phyloP scores from a whole-genome alignment of 2,113 vertebrate genomes.

The Bucco capensis region DNA sequence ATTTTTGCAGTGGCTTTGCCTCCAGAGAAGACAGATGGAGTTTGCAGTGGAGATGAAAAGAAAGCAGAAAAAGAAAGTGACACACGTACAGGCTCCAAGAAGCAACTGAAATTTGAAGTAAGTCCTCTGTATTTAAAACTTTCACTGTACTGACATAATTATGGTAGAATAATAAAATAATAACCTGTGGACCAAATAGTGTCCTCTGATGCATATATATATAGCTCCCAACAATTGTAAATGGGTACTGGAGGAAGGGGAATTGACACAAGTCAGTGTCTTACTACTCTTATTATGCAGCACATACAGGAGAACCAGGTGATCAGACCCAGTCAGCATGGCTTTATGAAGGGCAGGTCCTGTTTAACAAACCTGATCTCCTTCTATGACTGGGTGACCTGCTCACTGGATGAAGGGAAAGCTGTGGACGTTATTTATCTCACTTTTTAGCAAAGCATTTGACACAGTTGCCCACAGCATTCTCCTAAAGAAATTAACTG shows the following conservation, averaged over 20 bases:
- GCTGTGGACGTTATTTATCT: too few relatives aligned
- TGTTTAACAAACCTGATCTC: too few relatives aligned
- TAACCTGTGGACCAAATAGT: not conserved
- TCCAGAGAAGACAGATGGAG: constrained; percentile 89
- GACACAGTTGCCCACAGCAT: too few relatives aligned
- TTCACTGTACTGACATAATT: constrained; percentile 4
- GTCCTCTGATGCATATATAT: not conserved
- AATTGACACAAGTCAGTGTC: not conserved
- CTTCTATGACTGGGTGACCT: too few relatives aligned
- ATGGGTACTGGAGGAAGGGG: not conserved
- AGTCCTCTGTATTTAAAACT: constrained; percentile 54
- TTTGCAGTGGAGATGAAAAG: constrained; percentile 86
- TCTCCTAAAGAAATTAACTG: too few relatives aligned
- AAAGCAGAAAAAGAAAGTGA: constrained; percentile 82
- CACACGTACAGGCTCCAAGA: constrained; percentile 80
- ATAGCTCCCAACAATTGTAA: not conserved
- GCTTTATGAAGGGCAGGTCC: too few relatives aligned
- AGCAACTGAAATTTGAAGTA: constrained; percentile 97
- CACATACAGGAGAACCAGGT: too few relatives aligned
- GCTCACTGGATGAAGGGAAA: too few relatives aligned
- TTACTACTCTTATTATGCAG: too few relatives aligned
- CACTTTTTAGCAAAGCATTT: too few relatives aligned
- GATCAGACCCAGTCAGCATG: too few relatives aligned
- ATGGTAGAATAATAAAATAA: constrained; percentile 42
- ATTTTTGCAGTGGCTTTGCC: constrained; percentile 87